Evolutionary conservation across 2,113 vertebrate species (phyloP).

Genomic region (Drymodes brunneopygia): DNA sequence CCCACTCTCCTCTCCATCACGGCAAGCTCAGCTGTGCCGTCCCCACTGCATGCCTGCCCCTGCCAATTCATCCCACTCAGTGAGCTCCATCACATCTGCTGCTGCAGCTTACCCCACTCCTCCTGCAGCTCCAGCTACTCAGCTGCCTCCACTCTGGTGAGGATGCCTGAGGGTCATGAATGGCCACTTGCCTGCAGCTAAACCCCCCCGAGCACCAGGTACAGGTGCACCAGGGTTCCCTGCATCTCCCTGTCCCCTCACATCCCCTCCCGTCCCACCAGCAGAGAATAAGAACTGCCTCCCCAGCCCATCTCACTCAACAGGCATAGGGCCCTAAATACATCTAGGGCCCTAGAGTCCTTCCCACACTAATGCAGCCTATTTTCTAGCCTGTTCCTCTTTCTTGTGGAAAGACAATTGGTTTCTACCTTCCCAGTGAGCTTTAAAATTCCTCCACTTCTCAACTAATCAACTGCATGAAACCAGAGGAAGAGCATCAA

Average conservation of each 20-base stretch:
- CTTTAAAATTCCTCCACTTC: not conserved
- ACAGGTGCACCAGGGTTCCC: not conserved
- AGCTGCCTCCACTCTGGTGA: accelerated
- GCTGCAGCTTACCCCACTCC: not conserved
- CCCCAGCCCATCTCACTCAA: accelerated
- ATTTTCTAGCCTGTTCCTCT: not conserved
- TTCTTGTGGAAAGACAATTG: not conserved
- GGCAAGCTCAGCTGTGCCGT: accelerated
- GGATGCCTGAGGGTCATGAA: not conserved
- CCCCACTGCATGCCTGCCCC: not conserved
- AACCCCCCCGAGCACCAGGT: accelerated
- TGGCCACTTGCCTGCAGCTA: accelerated
- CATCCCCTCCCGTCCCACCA: not conserved
- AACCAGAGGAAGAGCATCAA: not conserved
- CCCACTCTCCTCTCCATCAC: not conserved
- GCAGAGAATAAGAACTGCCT: not conserved
- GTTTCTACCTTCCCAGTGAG: not conserved
- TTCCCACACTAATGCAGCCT: not conserved
- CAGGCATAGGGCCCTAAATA: not conserved
- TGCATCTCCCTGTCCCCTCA: accelerated
- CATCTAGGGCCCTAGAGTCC: not conserved
- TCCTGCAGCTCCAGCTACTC: accelerated
- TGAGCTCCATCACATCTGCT: accelerated
- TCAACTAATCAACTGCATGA: not conserved
- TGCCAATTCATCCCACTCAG: not conserved